Evolutionary conservation across 2,888 invertebrate species (phyloP).

Genomic region (Galerucella nymphaeae): DNA sequence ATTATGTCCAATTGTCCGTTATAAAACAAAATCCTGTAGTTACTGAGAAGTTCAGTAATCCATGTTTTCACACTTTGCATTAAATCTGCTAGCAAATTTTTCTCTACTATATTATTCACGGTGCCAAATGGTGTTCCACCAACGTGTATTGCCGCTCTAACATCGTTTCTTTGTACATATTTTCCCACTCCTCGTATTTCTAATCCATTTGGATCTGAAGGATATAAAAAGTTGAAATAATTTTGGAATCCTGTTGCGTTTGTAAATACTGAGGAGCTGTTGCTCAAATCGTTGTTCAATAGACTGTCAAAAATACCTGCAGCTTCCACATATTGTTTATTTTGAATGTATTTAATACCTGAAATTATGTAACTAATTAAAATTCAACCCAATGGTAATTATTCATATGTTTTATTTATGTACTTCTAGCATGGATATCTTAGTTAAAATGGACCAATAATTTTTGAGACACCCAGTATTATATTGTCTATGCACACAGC

Average conservation of each 20-base stretch:
- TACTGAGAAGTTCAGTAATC: constrained; percentile 74
- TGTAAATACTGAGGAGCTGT: constrained; percentile 72
- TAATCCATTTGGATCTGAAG: constrained; percentile 66
- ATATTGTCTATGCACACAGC: too few species aligned
- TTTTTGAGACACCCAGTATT: too few species aligned
- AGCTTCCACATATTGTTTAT: constrained; percentile 75
- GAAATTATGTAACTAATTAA: constrained; percentile 18
- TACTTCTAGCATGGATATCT: too few species aligned
- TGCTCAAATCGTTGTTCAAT: constrained; percentile 75
- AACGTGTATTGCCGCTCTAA: constrained; percentile 84
- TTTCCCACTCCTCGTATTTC: constrained; percentile 68
- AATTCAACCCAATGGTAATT: background rate
- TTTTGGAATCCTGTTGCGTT: constrained; percentile 82
- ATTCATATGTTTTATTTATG: too few species aligned
- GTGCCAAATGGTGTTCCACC: constrained; percentile 79
- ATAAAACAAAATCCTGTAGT: constrained; percentile 82
- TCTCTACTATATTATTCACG: constrained; percentile 73
- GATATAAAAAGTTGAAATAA: constrained; percentile 79
- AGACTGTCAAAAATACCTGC: constrained; percentile 78
- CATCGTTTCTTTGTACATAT: constrained; percentile 72
- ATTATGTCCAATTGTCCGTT: constrained; percentile 93
- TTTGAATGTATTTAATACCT: constrained; percentile 69
- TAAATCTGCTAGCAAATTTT: constrained; percentile 78
- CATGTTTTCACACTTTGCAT: constrained; percentile 84
- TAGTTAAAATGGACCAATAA: too few species aligned